Percentiles rank a stretch among this genome's conserved stretches.
These are phyloP conservation scores for Sinocyclocheilus rhinocerous DNA, from an alignment of 2,113 vertebrate species.

Conservation along the genomic window DNA sequence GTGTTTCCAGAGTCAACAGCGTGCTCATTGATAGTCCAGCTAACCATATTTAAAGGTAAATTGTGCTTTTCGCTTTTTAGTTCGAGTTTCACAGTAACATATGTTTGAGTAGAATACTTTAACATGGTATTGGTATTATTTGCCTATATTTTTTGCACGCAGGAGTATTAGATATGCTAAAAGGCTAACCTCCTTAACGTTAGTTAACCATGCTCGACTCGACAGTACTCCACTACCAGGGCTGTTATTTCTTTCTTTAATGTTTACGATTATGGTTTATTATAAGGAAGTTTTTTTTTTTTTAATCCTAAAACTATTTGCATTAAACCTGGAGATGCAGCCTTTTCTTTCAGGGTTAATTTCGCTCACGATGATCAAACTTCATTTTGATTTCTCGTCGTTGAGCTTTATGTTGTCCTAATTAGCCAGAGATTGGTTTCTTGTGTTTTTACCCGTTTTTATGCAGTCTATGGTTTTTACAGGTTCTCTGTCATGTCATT, in stretches of 20 bases:
- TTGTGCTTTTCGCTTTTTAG: not conserved
- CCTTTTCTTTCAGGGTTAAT: not conserved
- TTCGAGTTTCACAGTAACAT: not conserved
- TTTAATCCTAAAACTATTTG: not conserved
- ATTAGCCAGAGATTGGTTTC: not conserved
- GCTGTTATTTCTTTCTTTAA: not conserved
- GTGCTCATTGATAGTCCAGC: not conserved
- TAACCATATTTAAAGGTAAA: constrained; percentile 16
- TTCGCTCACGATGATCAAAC: not conserved
- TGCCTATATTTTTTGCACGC: not conserved
- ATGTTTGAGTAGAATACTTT: not conserved
- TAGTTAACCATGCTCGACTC: not conserved
- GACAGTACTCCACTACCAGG: not conserved
- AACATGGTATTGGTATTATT: no score
- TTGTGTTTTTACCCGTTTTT: not conserved
- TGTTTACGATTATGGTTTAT: no score
- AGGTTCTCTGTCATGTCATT: constrained; percentile 82
- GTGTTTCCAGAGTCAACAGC: constrained; percentile 22
- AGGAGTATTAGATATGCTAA: not conserved
- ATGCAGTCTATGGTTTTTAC: not conserved
- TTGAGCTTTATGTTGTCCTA: not conserved
- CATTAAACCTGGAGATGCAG: not conserved
- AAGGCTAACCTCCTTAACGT: not conserved
- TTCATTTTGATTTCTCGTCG: no score
- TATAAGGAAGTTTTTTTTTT: no score